These are phyloP conservation scores for Argyresthia albistria DNA, from an alignment of 2,888 invertebrate genomes.

Conservation along the genomic window DNA sequence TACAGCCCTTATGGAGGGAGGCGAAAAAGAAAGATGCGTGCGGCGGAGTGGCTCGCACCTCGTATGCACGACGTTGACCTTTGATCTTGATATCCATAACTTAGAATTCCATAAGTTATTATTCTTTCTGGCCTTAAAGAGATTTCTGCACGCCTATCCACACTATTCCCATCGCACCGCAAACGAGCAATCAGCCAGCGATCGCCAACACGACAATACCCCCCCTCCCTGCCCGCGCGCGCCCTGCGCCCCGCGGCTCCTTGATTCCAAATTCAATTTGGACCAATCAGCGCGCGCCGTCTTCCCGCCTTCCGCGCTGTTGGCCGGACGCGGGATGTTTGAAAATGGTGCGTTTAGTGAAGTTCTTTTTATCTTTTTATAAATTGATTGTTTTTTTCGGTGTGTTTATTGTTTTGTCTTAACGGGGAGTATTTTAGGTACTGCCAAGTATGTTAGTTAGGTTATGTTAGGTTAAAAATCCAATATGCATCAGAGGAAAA, in stretches of 20 bases:
- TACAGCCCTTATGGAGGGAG: too few relatives aligned
- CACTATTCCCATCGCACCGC: conserved; percentile 41
- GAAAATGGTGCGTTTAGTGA: background rate
- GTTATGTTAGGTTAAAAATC: too few relatives aligned
- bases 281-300: conserved; percentile 69
- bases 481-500: too few relatives aligned
- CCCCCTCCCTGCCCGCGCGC: conserved; percentile 18
- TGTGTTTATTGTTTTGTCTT: too few relatives aligned
- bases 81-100: background rate
- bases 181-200: conserved; percentile 71
- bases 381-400: background rate
- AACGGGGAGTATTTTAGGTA: background rate
- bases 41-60: too few relatives aligned
- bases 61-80: too few relatives aligned
- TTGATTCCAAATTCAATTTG: conserved; percentile 71
- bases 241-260: conserved; percentile 25
- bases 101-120: too few relatives aligned
- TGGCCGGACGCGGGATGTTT: conserved; percentile 39
- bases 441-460: too few relatives aligned
- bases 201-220: conserved; percentile 70
- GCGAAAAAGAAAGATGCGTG: too few relatives aligned
- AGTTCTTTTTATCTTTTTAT: too few relatives aligned
- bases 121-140: too few relatives aligned
- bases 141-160: conserved; percentile 20
- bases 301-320: conserved; percentile 63